A percentile compares a stretch with the other conserved stretches of the same genome.
phyloP scores from a whole-genome alignment of 2,113 vertebrate genomes.

The Ictalurus furcatus region DNA sequence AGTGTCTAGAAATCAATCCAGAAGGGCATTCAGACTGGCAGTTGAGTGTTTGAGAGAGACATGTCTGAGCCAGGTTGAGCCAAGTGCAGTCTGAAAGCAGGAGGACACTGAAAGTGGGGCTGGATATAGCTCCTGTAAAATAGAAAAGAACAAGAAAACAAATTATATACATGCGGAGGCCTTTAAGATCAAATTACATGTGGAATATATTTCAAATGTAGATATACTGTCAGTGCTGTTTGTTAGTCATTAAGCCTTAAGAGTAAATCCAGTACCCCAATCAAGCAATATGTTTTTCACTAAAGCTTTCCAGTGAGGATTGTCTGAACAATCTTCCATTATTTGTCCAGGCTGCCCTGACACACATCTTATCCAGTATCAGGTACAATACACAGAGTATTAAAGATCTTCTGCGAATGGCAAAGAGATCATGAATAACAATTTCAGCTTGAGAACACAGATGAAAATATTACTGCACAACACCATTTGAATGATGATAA shows the following conservation, averaged over 20 bases:
- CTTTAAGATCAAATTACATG: neutral
- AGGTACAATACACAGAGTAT: neutral
- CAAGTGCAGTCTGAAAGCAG: slow-evolving; percentile 23
- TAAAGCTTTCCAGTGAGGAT: neutral
- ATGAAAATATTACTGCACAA: neutral
- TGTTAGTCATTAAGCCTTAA: neutral
- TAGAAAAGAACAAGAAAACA: slow-evolving; percentile 53
- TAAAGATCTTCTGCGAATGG: neutral
- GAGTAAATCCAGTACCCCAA: neutral
- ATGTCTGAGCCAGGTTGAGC: slow-evolving; percentile 4
- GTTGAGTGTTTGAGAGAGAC: slow-evolving; percentile 22
- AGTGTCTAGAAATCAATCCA: slow-evolving; percentile 29
- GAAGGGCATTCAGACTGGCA: neutral
- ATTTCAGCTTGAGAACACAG: neutral
- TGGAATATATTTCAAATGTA: neutral
- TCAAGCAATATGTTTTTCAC: neutral
- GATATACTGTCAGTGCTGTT: neutral
- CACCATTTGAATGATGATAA: neutral
- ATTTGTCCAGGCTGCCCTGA: neutral
- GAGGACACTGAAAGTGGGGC: neutral
- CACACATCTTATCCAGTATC: neutral
- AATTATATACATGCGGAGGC: slow-evolving; percentile 36
- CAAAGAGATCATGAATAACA: neutral
- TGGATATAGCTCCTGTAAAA: slow-evolving; percentile 6
- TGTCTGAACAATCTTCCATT: neutral